Base-by-base conservation (phyloP, 2,888 invertebrate species). In the Sminthurides aquaticus region DNA sequence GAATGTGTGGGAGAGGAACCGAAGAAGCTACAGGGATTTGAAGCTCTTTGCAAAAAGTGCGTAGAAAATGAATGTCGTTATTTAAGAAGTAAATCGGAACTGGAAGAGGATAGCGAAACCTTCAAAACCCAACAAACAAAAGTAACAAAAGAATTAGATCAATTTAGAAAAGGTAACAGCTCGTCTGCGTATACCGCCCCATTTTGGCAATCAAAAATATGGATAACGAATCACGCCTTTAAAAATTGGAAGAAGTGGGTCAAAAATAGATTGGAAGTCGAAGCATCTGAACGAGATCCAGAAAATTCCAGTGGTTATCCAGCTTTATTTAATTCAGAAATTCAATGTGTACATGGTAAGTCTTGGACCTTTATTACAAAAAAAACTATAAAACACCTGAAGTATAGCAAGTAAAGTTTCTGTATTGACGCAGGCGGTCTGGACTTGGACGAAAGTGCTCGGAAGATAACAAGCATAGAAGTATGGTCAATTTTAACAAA, bases 291-390 rank as follows among this genome's bases (percentile, higher is more conserved):
- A 24, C 26, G 55, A 48, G 58, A 43, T 15, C 26, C 57, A 43
- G 25, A 43, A 63, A 73, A 15, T 34, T n/a, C n/a, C n/a, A n/a
- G n/a, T n/a, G n/a, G n/a, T n/a, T n/a, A n/a, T n/a, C n/a, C n/a
- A n/a, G n/a, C n/a, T 15, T 11, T 43, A 43, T 43, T 18, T 43
- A 84, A 84, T 75, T 82, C 82, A 73, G 84, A 84, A 71, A 76
- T 84, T 22, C 75, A 82, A 11, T 84, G 84, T 76, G 78, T 78
- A 43, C 84, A 84, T 76, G 78, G 80, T 78, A 73, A 75, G 76
- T 76, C 56, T 25, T n/a, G n/a, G n/a, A n/a, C n/a, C n/a, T n/a
- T n/a, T n/a, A n/a, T n/a, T n/a, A n/a, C n/a, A n/a, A n/a, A n/a
- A n/a, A n/a, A n/a, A n/a, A n/a, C n/a, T n/a, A n/a, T n/a, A n/a